These are phyloP conservation scores for Cyprinodon variegatus DNA, from an alignment of 2,113 vertebrate genomes.

Conservation along the genomic window DNA sequence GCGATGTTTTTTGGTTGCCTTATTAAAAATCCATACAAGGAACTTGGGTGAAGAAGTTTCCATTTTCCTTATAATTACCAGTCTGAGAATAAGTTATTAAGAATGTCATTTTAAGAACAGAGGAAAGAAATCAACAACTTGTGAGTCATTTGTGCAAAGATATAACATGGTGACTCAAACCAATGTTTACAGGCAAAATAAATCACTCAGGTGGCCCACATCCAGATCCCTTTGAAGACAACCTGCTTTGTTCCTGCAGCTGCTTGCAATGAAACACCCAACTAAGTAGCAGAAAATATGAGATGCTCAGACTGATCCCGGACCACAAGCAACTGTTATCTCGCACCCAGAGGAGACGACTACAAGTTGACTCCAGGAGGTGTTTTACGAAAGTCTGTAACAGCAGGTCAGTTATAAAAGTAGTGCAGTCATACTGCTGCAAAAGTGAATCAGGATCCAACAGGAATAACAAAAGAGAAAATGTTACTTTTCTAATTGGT, in stretches of 20 bases:
- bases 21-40: not conserved
- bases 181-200: constrained; percentile 35
- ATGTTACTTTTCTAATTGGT: too few relatives aligned
- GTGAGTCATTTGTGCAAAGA: constrained; percentile 45
- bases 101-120: constrained; percentile 7
- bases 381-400: constrained; percentile 17
- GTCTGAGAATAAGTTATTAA: not conserved
- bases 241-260: constrained; percentile 58
- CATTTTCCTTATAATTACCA: constrained; percentile 7
- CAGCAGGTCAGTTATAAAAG: not conserved
- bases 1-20: constrained; percentile 6
- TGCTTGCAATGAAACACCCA: constrained; percentile 44
- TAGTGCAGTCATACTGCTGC: not conserved
- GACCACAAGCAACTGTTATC: constrained; percentile 34
- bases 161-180: constrained; percentile 35
- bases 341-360: constrained; percentile 3
- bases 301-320: constrained; percentile 46
- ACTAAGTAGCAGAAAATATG: constrained; percentile 42
- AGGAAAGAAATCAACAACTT: constrained; percentile 17
- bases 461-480: not conserved
- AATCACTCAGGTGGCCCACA: constrained; percentile 53
- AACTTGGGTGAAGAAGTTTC: constrained; percentile 4
- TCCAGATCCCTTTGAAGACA: constrained; percentile 53
- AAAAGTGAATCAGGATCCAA: not conserved
- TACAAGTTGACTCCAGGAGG: constrained; percentile 19